A percentile compares a stretch with the other conserved stretches of the same genome.
Evolutionary conservation across 2,113 vertebrate genomes (phyloP).

Genomic region (Zosterops pallidus): DNA sequence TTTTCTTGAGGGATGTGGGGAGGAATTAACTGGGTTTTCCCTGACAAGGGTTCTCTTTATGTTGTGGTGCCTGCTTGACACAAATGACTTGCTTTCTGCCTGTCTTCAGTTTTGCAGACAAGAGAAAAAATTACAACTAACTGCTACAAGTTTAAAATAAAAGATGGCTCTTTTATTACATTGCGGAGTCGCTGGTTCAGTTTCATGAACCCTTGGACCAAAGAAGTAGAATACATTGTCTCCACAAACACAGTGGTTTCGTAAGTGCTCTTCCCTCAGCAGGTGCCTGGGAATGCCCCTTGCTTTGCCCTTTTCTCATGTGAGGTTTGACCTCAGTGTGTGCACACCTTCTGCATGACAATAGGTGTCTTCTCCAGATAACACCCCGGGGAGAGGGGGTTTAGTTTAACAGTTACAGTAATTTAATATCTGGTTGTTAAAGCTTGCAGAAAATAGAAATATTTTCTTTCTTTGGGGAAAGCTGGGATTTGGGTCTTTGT

Average conservation of each 20-base stretch:
- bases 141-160: conserved; percentile 99
- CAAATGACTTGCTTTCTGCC: neutral
- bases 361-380: neutral
- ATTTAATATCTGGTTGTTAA: neutral
- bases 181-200: conserved; percentile 98
- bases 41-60: neutral
- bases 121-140: conserved; percentile 97
- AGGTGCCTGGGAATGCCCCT: neutral
- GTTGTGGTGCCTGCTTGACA: neutral
- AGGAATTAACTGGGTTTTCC: neutral
- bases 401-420: neutral
- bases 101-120: conserved; percentile 89
- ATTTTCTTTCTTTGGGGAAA: neutral
- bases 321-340: neutral
- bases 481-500: neutral
- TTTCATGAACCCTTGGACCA: conserved; percentile 99
- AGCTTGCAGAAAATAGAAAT: neutral
- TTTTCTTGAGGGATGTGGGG: neutral
- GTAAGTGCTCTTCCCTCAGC: conserved; percentile 79
- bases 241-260: conserved; percentile 97
- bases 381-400: neutral
- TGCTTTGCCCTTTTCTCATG: neutral
- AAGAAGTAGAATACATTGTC: conserved; percentile 99
- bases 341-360: neutral
- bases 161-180: conserved; percentile 98